Evolutionary conservation across 2,888 invertebrate species (phyloP), one percentile per base, ranked within the genome.

Genomic region (Busseola fusca): DNA sequence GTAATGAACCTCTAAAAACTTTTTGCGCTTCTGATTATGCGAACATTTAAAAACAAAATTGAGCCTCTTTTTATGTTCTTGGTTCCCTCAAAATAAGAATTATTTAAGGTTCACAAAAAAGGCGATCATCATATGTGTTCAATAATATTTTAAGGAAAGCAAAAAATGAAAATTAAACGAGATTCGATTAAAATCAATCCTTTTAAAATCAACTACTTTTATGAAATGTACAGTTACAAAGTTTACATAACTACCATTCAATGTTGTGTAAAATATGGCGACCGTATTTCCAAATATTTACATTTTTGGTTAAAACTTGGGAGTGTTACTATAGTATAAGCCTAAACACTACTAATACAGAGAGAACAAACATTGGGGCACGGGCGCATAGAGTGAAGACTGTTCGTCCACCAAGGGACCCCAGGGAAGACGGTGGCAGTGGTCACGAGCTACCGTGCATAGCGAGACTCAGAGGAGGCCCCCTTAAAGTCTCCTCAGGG

Each of bases 251-350:
- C 16, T 59, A 54, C 52, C 25, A 40, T 48, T 48, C 59, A 57
- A 14, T 59, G 52, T 60, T 52, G 25, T 70, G 64, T 60, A 45
- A 72, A 71, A 76, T 60, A 76, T 48, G 50, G 72, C 45, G 37
- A 52, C 27, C 42, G 64, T 7, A 10, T 77, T 77, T 57, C 72
- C 2, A 77, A 77, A 77, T 72, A 77, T 77, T 77, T 77, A 77
- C 72, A 9, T 40, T 57, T 64, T 45, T 52, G 30, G n/a, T 76
- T 68, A 52, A 67, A 72, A 77, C 77, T 57, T 18, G 1, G 18
- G 16, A 45, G 12, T 52, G 56, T 70, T 58, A 66, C 37, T 42
- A 64, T 63, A 57, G 34, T 75, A 14, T n/a, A 27, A 59, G 64
- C 57, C 27, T 27, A 67, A 76, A 71, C 70, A 76, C 1, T 37